phyloP scores from a whole-genome alignment of 2,113 vertebrate genomes.

The Larimichthys polyactis region DNA sequence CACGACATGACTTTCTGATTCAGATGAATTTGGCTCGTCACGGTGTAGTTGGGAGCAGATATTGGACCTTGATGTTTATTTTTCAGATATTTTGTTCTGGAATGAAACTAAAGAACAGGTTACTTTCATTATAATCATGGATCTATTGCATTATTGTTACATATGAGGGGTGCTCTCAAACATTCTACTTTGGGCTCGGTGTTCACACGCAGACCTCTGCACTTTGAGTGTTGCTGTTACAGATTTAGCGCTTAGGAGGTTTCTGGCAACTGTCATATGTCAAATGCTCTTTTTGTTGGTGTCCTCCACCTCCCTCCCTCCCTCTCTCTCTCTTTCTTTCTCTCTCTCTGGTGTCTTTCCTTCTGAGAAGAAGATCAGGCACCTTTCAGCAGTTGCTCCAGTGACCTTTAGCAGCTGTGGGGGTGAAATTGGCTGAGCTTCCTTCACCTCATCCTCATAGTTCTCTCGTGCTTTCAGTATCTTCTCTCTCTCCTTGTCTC shows the following conservation, averaged over 20 bases:
- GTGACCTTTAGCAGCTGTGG: conserved; percentile 79
- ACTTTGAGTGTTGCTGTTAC: conserved; percentile 26
- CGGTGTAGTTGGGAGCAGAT: not conserved
- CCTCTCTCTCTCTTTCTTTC: not conserved
- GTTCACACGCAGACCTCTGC: not conserved
- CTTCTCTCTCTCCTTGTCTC: conserved; percentile 5
- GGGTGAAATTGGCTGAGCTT: conserved; percentile 61
- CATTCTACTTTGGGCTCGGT: not conserved
- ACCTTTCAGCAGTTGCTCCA: conserved; percentile 65
- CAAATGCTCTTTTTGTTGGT: conserved; percentile 51
- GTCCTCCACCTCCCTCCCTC: conserved; percentile 40
- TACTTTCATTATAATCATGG: not conserved
- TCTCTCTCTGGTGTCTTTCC: conserved; percentile 19
- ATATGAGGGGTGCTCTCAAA: not conserved
- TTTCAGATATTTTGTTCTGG: not conserved
- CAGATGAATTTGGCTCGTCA: not conserved
- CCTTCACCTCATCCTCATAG: conserved; percentile 25
- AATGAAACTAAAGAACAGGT: no score
- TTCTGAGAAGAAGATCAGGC: conserved; percentile 65
- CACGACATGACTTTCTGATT: not conserved
- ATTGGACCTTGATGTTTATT: not conserved
- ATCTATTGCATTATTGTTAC: not conserved
- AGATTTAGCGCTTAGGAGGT: conserved; percentile 44
- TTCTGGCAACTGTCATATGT: conserved; percentile 61
- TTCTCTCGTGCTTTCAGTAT: conserved; percentile 34